These are phyloP conservation scores for Actias luna DNA, from an alignment of 2,888 invertebrate species.

Conservation along the genomic window DNA sequence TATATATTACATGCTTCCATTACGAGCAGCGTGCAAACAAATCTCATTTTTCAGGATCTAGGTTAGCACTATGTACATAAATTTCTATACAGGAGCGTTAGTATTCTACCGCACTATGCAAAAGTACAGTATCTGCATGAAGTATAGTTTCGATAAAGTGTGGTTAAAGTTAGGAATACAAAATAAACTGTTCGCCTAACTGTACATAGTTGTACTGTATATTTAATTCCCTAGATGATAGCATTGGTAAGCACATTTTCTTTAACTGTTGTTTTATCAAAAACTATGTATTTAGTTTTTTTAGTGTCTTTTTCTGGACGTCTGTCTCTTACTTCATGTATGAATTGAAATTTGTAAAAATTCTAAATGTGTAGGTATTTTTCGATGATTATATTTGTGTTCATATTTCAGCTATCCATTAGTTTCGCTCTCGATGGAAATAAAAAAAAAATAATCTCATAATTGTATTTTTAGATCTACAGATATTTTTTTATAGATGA, in stretches of 20 bases:
- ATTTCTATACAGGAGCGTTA: background rate
- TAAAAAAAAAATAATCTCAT: too few relatives aligned
- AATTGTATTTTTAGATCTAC: too few relatives aligned
- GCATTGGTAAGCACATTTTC: background rate
- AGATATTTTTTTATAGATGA: too few relatives aligned
- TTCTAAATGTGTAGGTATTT: too few relatives aligned
- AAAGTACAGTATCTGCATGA: background rate
- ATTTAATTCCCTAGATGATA: background rate
- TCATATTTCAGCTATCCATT: too few relatives aligned
- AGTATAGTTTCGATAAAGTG: background rate
- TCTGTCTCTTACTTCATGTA: too few relatives aligned
- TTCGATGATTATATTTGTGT: too few relatives aligned
- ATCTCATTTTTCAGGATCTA: background rate
- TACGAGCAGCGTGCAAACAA: background rate
- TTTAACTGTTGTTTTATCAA: too few relatives aligned
- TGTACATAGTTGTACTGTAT: background rate
- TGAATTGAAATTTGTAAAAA: too few relatives aligned
- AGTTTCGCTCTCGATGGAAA: too few relatives aligned
- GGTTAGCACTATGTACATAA: background rate
- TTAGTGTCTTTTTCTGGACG: too few relatives aligned
- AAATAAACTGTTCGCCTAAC: background rate
- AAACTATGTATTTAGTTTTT: too few relatives aligned
- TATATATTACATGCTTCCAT: background rate
- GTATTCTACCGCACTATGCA: background rate
- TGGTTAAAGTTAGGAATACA: background rate